phyloP scores from a whole-genome alignment of 2,113 vertebrate genomes.

The Ailuropoda melanoleuca region DNA sequence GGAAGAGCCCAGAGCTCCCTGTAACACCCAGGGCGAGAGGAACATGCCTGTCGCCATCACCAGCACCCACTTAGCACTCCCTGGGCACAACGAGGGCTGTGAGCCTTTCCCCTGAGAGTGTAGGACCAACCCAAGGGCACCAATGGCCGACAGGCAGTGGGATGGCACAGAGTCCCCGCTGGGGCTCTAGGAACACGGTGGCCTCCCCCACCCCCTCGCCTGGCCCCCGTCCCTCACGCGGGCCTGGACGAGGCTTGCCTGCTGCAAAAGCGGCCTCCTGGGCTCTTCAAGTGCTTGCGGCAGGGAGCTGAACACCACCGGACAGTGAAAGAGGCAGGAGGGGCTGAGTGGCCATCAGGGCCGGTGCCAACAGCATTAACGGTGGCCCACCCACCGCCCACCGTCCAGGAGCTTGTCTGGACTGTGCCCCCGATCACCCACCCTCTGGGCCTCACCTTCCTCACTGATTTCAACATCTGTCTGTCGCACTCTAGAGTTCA shows the following conservation, averaged over 20 bases:
- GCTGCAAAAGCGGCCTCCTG: not conserved
- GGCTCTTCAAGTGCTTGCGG: not conserved
- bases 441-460: not conserved
- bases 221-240: fast-evolving
- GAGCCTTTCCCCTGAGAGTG: conserved; percentile 38
- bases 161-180: fast-evolving
- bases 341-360: fast-evolving
- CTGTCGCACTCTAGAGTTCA: not conserved
- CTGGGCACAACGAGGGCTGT: not conserved
- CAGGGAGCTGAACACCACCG: not conserved
- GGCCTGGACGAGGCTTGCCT: not conserved
- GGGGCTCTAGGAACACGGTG: not conserved
- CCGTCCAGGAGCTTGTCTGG: not conserved
- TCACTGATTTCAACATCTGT: not conserved
- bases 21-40: not conserved
- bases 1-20: not conserved
- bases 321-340: too few species aligned
- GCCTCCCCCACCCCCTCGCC: not conserved
- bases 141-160: fast-evolving
- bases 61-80: not conserved
- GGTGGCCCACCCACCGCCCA: not conserved
- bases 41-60: fast-evolving
- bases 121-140: not conserved
- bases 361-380: fast-evolving
- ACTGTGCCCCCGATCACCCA: fast-evolving